Conservation (phyloP, 1,140 invertebrate genomes). For the Polyergus mexicanus region DNA sequence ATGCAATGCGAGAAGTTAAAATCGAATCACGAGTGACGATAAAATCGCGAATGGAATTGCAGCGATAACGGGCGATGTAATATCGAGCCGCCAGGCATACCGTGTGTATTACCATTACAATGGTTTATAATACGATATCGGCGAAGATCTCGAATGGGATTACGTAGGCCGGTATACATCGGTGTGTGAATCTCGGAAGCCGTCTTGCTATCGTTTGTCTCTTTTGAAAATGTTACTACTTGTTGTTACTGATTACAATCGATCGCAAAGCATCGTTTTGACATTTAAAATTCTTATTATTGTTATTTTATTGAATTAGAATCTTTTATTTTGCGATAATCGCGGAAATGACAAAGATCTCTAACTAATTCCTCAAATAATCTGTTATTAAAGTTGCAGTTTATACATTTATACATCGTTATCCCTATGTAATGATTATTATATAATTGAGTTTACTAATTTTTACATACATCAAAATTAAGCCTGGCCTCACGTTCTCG, state of each 20-base stretch:
- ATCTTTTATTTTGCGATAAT: background rate
- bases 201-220: background rate
- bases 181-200: slow-evolving; percentile 49
- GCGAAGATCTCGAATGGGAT: slow-evolving; percentile 71
- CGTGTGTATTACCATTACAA: slow-evolving; percentile 81
- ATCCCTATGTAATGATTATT: background rate
- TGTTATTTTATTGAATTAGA: background rate
- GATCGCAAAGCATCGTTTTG: background rate
- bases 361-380: background rate
- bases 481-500: background rate
- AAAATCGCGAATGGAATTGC: slow-evolving; percentile 39
- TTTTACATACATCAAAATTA: background rate
- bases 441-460: background rate
- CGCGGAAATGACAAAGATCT: background rate
- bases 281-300: background rate
- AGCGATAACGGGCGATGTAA: slow-evolving; percentile 51
- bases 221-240: slow-evolving; percentile 3
- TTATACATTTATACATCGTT: background rate
- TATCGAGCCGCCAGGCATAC: slow-evolving; percentile 65
- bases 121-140: slow-evolving; percentile 79
- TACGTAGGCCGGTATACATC: slow-evolving; percentile 44
- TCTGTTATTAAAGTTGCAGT: background rate
- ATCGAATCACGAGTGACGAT: slow-evolving; percentile 18
- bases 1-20: background rate
- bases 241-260: background rate